Percentiles rank a stretch among this genome's conserved stretches.
phyloP scores from a whole-genome alignment of 2,888 invertebrate species.

The Parnassius mnemosyne region DNA sequence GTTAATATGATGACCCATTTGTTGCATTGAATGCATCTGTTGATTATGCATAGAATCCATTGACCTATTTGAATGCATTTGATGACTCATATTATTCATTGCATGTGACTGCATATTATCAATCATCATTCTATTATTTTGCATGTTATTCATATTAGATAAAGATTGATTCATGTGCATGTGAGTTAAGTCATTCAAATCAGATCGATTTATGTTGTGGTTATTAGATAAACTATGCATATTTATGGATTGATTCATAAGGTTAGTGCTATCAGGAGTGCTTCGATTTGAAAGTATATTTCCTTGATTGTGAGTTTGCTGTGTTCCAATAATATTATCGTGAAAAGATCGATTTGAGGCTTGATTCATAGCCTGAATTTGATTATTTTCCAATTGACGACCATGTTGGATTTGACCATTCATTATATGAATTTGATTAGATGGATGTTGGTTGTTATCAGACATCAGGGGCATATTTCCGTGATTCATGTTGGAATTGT shows the following conservation, averaged over 20 bases:
- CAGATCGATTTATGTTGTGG: constrained; percentile 61
- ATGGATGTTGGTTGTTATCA: constrained; percentile 55
- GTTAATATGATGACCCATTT: constrained; percentile 67
- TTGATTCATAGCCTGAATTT: constrained; percentile 65
- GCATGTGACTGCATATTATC: constrained; percentile 69
- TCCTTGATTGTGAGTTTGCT: constrained; percentile 59
- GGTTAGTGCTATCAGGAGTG: constrained; percentile 58
- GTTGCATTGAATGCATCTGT: constrained; percentile 69
- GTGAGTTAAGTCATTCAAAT: constrained; percentile 64
- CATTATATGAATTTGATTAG: constrained; percentile 74
- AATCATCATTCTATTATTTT: constrained; percentile 71
- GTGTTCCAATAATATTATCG: constrained; percentile 58
- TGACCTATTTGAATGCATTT: constrained; percentile 66
- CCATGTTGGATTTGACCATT: constrained; percentile 74
- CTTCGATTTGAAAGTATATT: constrained; percentile 63
- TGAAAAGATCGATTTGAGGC: constrained; percentile 60
- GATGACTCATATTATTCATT: constrained; percentile 64
- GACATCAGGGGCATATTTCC: constrained; percentile 68
- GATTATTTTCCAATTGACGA: constrained; percentile 58
- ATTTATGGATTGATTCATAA: constrained; percentile 68
- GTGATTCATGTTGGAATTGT: constrained; percentile 59
- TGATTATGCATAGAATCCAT: constrained; percentile 69
- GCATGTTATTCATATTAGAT: constrained; percentile 62
- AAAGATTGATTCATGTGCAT: constrained; percentile 72
- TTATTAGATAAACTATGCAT: constrained; percentile 62